These are phyloP conservation scores for Toxostoma redivivum DNA, from an alignment of 2,113 vertebrate genomes.

Conservation along the genomic window DNA sequence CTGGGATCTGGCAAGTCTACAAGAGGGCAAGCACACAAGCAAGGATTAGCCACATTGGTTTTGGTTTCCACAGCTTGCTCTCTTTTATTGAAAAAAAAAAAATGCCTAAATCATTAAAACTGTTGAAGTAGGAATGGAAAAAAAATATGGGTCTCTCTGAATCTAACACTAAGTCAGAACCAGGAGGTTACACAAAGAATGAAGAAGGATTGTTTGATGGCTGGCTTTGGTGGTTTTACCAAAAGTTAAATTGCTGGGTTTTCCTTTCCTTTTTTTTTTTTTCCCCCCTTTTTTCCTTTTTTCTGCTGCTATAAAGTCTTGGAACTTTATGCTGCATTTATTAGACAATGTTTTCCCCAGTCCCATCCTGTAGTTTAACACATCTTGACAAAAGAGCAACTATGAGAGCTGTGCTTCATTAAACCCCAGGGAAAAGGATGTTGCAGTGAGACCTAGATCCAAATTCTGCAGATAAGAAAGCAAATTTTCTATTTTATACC, in stretches of 20 bases:
- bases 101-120: neutral
- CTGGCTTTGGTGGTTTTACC: neutral
- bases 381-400: neutral
- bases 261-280: neutral
- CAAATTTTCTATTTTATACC: neutral
- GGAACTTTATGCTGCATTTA: neutral
- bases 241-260: neutral
- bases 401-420: neutral
- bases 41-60: neutral
- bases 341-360: neutral
- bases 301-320: neutral
- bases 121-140: neutral
- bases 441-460: neutral
- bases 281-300: rapidly evolving
- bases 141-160: neutral
- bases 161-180: neutral
- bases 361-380: neutral
- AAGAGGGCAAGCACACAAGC: neutral
- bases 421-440: neutral
- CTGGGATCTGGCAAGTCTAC: neutral
- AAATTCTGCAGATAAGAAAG: neutral
- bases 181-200: neutral
- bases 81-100: neutral
- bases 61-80: neutral
- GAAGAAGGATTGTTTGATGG: neutral